phyloP scores from a whole-genome alignment of 2,797 vertebrate genomes.

The Phalloptychus januarius region DNA sequence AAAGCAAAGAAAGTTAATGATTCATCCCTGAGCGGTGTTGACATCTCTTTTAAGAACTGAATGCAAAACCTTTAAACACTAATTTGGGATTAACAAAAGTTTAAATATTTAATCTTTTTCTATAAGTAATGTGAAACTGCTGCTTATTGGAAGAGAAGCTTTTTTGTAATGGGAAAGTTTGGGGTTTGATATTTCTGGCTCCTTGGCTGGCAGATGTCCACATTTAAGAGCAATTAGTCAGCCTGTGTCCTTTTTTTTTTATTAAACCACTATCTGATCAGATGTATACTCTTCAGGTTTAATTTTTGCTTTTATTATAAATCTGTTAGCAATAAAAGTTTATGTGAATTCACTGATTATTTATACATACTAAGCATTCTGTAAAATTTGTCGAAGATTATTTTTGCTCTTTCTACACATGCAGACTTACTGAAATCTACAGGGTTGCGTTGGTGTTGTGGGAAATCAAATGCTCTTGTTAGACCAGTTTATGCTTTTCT shows the following conservation, averaged over 20 bases:
- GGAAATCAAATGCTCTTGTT: background rate
- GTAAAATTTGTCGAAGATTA: background rate
- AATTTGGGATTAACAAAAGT: conserved; percentile 7
- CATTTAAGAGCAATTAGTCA: background rate
- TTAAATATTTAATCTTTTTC: conserved; percentile 20
- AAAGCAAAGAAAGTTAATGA: conserved; percentile 7
- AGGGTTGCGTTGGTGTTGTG: background rate
- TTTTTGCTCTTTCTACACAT: background rate
- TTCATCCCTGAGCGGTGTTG: background rate
- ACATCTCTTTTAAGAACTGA: background rate
- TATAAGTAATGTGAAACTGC: background rate
- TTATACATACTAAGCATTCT: background rate
- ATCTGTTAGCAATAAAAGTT: background rate
- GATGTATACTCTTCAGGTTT: background rate
- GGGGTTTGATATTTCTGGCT: background rate
- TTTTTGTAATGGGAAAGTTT: background rate
- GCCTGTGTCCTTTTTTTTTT: background rate
- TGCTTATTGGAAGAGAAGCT: background rate
- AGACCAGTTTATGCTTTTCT: background rate
- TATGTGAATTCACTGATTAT: background rate
- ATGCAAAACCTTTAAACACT: conserved; percentile 11
- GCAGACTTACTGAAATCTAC: background rate
- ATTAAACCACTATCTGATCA: background rate
- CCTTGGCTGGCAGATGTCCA: background rate
- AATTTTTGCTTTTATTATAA: background rate